Conservation (phyloP, 2,113 vertebrate genomes). For the Oncorhynchus masou region DNA sequence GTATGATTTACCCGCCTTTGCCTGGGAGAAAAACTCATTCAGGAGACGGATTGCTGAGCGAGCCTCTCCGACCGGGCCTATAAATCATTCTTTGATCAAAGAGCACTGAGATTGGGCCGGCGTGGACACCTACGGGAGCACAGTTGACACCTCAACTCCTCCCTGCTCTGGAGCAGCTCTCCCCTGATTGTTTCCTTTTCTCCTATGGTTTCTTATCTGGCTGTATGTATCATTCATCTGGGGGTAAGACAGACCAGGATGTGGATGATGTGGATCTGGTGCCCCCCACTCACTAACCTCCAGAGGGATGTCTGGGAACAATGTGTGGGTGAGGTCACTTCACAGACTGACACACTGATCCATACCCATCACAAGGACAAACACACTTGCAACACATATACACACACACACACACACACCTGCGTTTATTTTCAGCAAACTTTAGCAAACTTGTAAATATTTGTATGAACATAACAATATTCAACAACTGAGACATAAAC, state of each 20-base stretch:
- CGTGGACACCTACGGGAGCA: constrained; percentile 59
- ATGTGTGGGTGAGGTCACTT: too few relatives aligned
- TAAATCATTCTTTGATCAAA: constrained; percentile 86
- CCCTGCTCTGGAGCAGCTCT: constrained; percentile 17
- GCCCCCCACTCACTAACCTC: constrained; percentile 1
- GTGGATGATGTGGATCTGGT: constrained; percentile 35
- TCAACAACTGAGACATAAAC: too few relatives aligned
- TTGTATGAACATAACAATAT: too few relatives aligned
- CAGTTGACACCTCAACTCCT: constrained; percentile 65
- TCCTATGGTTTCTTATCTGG: constrained; percentile 50
- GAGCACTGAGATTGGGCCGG: constrained; percentile 62
- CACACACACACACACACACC: too few relatives aligned
- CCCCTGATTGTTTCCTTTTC: constrained; percentile 49
- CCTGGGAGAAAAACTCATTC: constrained; percentile 72
- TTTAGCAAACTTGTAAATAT: too few relatives aligned
- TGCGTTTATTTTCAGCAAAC: too few relatives aligned
- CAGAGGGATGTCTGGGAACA: too few relatives aligned
- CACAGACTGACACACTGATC: too few relatives aligned
- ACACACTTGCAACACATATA: too few relatives aligned
- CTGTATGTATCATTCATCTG: constrained; percentile 55
- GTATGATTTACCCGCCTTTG: constrained; percentile 78
- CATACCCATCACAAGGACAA: too few relatives aligned
- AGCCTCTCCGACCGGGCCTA: constrained; percentile 55
- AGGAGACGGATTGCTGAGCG: constrained; percentile 74
- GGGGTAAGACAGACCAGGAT: constrained; percentile 28